Evolutionary conservation across 2,113 vertebrate genomes (phyloP), one percentile per base, ranked within the genome.

Genomic region (Oryctolagus cuniculus): DNA sequence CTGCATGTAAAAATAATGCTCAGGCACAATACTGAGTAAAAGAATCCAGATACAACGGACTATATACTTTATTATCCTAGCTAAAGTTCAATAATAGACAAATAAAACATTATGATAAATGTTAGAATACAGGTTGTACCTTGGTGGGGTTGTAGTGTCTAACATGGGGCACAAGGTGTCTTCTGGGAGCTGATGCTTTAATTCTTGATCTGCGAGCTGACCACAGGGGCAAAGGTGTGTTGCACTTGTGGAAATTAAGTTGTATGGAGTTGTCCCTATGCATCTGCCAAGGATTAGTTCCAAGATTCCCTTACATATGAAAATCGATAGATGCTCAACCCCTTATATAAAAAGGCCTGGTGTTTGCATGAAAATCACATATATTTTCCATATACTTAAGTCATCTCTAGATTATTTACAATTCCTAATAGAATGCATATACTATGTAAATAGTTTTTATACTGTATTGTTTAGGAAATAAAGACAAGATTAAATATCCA

Each of bases 71-170:
- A 0, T 81, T 55, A 81, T 58, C 90, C 36, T 75, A 81, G 24
- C 85, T 61, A 61, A 93, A 91, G 21, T 66, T 93, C 61, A 89
- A 16, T 25, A 82, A 87, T 49, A 78, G 17, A 12, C 21, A 91
- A 74, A 55, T 3, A 93, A 83, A 88, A 78, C 25, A 90, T 34
- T 22, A 70, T 72, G 27, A 91, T 82, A 69, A 92, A 74, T 75
- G 6, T 21, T 22, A 89, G 51, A 83, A 79, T 72, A 77, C 1
- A 78, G 38, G 19, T 88, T 63, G 64, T 2, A 13, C 27, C 24
- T 55, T 79, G 12, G 4, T 10, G 61, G 7, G 10, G 25, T 69
- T n/a, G 2, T 85, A 85, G 19, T 70, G 75, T 58, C 21, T 94
- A 74, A 74, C 81, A 85, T 10, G 19, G 22, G 7, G 27, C 3